These are phyloP conservation scores for Ericerus pela DNA, from an alignment of 1,140 invertebrate genomes.

Conservation along the genomic window DNA sequence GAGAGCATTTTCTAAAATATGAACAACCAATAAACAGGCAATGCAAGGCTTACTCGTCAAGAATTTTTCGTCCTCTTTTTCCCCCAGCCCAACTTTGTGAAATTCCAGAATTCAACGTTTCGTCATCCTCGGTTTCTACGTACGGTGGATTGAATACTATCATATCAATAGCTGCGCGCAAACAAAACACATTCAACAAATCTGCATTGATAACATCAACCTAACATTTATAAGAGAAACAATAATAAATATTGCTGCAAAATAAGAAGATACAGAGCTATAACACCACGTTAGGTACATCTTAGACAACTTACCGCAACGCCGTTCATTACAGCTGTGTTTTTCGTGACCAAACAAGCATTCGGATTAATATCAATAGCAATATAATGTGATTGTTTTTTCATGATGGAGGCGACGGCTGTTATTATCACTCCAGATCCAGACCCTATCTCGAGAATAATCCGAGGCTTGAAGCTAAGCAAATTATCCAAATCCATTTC, in stretches of 20 bases:
- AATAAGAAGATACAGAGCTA: background rate
- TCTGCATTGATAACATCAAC: constrained; percentile 8
- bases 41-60: constrained; percentile 38
- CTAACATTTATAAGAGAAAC: background rate
- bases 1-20: background rate
- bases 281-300: too few species aligned
- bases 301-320: constrained; percentile 25
- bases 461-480: constrained; percentile 40
- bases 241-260: background rate
- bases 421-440: constrained; percentile 86
- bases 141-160: constrained; percentile 97
- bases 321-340: constrained; percentile 48
- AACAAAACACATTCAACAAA: background rate
- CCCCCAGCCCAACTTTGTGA: constrained; percentile 75
- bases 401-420: constrained; percentile 58
- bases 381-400: constrained; percentile 39
- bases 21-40: background rate
- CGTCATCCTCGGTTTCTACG: constrained; percentile 65
- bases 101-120: constrained; percentile 39
- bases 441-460: constrained; percentile 81
- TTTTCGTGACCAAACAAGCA: constrained; percentile 53
- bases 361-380: constrained; percentile 67
- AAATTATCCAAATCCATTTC: constrained; percentile 55
- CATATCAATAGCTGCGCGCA: constrained; percentile 47
- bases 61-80: constrained; percentile 56